Conservation (phyloP, 2,888 invertebrate species). For the Lissonota sp. region DNA sequence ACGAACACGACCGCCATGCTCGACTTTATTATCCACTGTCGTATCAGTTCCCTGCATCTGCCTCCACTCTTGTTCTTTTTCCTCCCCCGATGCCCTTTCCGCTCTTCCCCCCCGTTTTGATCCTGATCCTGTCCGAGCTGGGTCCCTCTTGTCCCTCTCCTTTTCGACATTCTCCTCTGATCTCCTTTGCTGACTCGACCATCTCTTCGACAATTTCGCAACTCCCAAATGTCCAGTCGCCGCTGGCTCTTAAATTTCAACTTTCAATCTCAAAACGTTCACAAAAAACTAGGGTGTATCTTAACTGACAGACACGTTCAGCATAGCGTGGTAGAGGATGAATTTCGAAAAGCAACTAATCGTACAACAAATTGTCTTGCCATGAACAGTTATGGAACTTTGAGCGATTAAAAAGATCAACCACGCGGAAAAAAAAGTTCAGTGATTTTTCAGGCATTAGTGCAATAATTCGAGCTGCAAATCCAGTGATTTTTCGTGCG, state of each 20-base stretch:
- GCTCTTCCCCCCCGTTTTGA: background rate
- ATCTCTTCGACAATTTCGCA: conserved; percentile 39
- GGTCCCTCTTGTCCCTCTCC: background rate
- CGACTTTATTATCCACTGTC: conserved; percentile 57
- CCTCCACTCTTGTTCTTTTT: background rate
- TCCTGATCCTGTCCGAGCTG: conserved; percentile 7
- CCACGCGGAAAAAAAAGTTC: no score
- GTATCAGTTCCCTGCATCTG: conserved; percentile 33
- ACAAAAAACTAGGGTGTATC: background rate
- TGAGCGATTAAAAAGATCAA: no score
- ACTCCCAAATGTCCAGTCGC: background rate
- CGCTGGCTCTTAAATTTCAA: conserved; percentile 1
- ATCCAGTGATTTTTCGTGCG: no score
- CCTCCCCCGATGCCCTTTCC: background rate
- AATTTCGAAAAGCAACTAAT: no score
- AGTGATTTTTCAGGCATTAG: no score
- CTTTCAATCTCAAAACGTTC: conserved; percentile 35
- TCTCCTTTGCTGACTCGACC: conserved; percentile 35
- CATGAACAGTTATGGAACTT: no score
- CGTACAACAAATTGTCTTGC: no score
- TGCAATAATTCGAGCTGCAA: no score
- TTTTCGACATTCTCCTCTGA: conserved; percentile 13
- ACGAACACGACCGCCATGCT: conserved; percentile 25
- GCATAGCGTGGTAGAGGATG: no score
- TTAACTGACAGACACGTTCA: no score